Evolutionary conservation across 1,140 invertebrate genomes (phyloP), one percentile per base, ranked within the genome.

Genomic region (Atta colombica): DNA sequence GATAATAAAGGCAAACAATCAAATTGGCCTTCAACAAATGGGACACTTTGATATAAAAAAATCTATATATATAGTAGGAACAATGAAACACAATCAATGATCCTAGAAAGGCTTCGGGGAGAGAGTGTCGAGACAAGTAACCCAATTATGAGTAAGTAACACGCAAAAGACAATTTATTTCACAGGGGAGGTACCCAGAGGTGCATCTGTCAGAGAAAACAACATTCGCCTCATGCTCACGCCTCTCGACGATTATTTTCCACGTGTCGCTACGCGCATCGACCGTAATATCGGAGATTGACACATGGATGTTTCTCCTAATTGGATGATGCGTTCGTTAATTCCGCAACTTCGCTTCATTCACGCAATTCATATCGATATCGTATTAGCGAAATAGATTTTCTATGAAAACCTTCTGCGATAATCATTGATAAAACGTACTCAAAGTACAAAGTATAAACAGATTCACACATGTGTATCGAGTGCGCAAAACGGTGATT

Each of bases 171-270:
- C 88, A 91, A 65, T n/a, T 89, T 82, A 51, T 90, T 86, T 88
- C 39, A 85, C n/a, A 86, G 71, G 72, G 71, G 28, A 74, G 91
- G 90, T 95, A 95, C 94, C 95, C 95, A 96, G 94, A 95, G 96
- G 95, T 95, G 92, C 93, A 94, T 94, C 93, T 92, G 90, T 91
- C 92, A 89, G 94, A 95, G 95, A 94, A 93, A 92, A 91, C 77
- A 92, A 92, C 85, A 85, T 84, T 63, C 69, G 84, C 84, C 88
- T 87, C 74, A 74, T 87, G 80, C 85, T 91, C 55, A 68, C 35
- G 49, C 87, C 77, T 61, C 68, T 88, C 88, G 85, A 91, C 85
- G 78, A 91, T 91, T 89, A 87, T 91, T 88, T 51, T 31, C 8
- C 39, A 49, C 60, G 31, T 35, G n/a, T 16, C 14, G n/a, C 14